phyloP scores from a whole-genome alignment of 2,797 vertebrate genomes.

The Spinibarbus caldwelli region DNA sequence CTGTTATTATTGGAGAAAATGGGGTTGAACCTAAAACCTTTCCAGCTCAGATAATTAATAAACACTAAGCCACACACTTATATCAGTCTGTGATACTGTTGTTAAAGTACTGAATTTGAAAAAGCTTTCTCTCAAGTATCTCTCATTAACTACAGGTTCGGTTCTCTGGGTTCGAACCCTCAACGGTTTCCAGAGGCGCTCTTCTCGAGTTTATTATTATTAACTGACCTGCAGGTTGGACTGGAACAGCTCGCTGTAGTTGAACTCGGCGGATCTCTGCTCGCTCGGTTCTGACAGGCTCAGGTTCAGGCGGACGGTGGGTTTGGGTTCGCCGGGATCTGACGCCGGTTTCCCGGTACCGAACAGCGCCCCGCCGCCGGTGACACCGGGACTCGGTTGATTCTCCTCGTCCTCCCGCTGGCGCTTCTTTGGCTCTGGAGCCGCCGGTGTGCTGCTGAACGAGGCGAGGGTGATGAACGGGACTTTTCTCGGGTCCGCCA shows the following conservation, averaged over 20 bases:
- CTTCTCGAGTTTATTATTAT: background rate
- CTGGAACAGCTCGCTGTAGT: slow-evolving; percentile 91
- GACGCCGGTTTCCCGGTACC: slow-evolving; percentile 57
- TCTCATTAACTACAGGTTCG: background rate
- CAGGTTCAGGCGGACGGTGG: slow-evolving; percentile 88
- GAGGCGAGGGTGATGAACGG: slow-evolving; percentile 89
- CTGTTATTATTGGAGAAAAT: no score
- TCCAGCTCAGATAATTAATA: background rate
- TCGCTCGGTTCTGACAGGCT: slow-evolving; percentile 90
- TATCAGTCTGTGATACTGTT: background rate
- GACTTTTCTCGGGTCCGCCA: slow-evolving; percentile 94
- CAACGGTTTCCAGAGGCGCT: background rate
- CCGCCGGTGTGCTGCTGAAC: slow-evolving; percentile 80
- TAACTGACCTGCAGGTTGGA: slow-evolving; percentile 54
- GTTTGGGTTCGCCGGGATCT: slow-evolving; percentile 70
- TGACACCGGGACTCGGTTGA: slow-evolving; percentile 50
- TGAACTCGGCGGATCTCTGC: slow-evolving; percentile 91
- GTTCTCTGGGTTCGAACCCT: background rate
- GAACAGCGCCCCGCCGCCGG: slow-evolving; percentile 54
- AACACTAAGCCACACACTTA: background rate
- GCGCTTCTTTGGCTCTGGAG: slow-evolving; percentile 84
- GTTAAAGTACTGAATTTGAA: background rate
- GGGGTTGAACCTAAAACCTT: background rate
- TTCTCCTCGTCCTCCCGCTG: slow-evolving; percentile 85
- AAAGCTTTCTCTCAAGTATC: background rate